phyloP scores from a whole-genome alignment of 2,113 vertebrate genomes.

The Toxostoma redivivum region DNA sequence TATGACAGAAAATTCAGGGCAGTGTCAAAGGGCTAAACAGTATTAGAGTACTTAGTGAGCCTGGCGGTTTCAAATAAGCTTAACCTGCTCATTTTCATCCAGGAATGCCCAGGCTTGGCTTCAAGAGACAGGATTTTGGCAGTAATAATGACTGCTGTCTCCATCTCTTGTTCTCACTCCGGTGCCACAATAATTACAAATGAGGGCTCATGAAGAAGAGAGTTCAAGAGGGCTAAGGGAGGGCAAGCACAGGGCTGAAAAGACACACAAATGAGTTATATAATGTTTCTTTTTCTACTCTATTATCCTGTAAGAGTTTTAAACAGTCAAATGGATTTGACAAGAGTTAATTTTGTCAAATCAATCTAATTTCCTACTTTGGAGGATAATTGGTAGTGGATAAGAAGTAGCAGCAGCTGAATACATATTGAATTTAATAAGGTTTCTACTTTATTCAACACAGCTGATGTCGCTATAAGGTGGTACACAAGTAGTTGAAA shows the following conservation, averaged over 20 bases:
- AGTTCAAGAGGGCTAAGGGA: background rate
- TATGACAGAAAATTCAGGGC: background rate
- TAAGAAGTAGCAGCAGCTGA: constrained; percentile 9
- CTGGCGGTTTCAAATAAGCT: background rate
- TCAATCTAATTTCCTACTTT: constrained; percentile 8
- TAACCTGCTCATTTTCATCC: background rate
- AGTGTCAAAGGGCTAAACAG: background rate
- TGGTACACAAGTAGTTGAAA: background rate
- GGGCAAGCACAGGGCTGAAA: background rate
- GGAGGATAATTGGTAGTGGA: background rate
- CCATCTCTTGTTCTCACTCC: background rate
- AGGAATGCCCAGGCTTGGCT: background rate
- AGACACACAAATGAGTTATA: background rate
- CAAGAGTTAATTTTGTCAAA: constrained; percentile 21
- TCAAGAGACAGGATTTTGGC: background rate
- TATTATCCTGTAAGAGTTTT: background rate
- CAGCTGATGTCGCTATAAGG: background rate
- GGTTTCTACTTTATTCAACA: background rate
- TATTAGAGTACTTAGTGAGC: background rate
- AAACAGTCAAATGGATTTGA: constrained; percentile 15
- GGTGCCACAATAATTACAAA: background rate
- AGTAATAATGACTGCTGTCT: background rate
- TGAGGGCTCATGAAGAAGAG: background rate
- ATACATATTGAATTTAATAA: background rate
- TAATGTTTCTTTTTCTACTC: background rate